A percentile compares a stretch with the other conserved stretches of the same genome.
phyloP scores from a whole-genome alignment of 2,113 vertebrate species.

The Brachypteracias leptosomus region DNA sequence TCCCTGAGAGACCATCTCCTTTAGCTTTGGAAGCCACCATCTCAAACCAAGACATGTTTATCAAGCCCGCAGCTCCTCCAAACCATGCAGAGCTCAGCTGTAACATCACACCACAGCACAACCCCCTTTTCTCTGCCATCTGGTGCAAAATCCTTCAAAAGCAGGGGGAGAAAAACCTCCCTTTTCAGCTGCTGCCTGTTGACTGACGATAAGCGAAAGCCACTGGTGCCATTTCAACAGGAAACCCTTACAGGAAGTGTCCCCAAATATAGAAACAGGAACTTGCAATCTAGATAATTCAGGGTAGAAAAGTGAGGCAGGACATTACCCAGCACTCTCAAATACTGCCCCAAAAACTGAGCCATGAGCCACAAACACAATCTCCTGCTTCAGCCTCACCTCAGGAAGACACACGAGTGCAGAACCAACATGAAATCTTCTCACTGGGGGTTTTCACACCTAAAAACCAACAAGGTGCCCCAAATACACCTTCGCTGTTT shows the following conservation, averaged over 20 bases:
- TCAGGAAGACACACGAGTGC: fast-evolving
- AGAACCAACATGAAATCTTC: fast-evolving
- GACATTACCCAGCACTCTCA: neutral
- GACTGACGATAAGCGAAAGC: fast-evolving
- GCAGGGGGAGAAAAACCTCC: neutral
- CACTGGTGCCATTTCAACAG: neutral
- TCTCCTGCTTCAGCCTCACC: neutral
- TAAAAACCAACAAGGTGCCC: neutral
- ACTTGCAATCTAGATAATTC: constrained; percentile 30
- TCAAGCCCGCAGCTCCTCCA: fast-evolving
- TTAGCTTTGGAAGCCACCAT: too few species aligned
- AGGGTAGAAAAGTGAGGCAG: neutral
- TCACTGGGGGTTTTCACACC: neutral
- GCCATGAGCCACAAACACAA: neutral
- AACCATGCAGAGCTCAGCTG: fast-evolving
- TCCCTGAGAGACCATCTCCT: neutral
- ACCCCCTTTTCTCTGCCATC: fast-evolving
- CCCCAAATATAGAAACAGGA: constrained; percentile 20
- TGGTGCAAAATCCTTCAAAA: neutral
- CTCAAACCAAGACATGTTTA: neutral
- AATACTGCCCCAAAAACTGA: neutral
- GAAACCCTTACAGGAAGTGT: neutral
- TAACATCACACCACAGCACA: fast-evolving
- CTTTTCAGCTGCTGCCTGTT: fast-evolving
- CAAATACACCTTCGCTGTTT: neutral